Percentiles rank a stretch among this genome's conserved stretches.
Evolutionary conservation across 2,888 invertebrate species (phyloP).

Genomic region (Leucania comma): DNA sequence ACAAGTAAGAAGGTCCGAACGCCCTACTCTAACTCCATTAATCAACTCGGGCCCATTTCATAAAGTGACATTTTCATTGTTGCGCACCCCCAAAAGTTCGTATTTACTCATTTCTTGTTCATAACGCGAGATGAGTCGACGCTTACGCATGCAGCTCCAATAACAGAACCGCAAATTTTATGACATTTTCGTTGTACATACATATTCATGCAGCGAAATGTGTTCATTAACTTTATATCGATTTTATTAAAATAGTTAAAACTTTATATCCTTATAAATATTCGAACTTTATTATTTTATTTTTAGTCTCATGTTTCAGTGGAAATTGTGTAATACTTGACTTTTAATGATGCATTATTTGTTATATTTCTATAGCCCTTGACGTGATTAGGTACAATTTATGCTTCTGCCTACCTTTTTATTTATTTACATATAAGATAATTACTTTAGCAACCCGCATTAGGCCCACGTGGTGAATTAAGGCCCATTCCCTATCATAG

Average conservation of each 20-base stretch:
- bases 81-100: constrained; percentile 81
- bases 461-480: too few species aligned
- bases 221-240: constrained; percentile 56
- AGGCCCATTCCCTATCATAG: too few species aligned
- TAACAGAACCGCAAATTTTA: constrained; percentile 74
- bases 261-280: constrained; percentile 34
- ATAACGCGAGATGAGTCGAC: constrained; percentile 75
- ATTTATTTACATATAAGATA: too few species aligned
- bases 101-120: constrained; percentile 83
- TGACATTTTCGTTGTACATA: constrained; percentile 60
- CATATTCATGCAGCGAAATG: constrained; percentile 55
- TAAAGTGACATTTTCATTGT: constrained; percentile 90
- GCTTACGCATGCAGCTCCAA: constrained; percentile 75
- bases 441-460: too few species aligned
- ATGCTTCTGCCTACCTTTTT: background rate
- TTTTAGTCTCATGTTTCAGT: constrained; percentile 11
- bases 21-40: constrained; percentile 83
- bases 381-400: background rate
- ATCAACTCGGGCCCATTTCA: constrained; percentile 86
- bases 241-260: constrained; percentile 45
- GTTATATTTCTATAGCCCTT: background rate
- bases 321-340: constrained; percentile 1
- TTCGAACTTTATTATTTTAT: constrained; percentile 25
- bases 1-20: constrained; percentile 81
- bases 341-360: background rate